Evolutionary conservation across 2,113 vertebrate genomes (phyloP).

Genomic region (Etia nguti): DNA sequence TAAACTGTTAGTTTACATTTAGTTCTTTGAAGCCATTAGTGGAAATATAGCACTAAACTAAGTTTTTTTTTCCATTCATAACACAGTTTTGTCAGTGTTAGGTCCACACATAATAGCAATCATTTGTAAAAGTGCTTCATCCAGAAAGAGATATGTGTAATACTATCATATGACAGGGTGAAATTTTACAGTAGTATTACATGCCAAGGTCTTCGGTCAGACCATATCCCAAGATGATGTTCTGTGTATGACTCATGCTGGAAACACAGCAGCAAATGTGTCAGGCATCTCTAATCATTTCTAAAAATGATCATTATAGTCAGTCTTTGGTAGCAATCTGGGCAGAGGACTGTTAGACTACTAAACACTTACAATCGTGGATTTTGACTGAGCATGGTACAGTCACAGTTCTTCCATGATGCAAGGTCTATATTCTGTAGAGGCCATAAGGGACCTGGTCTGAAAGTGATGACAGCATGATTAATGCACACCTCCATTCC

Average conservation of each 20-base stretch:
- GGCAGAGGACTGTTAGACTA: background rate
- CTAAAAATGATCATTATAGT: background rate
- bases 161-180: background rate
- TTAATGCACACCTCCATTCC: conserved; percentile 53
- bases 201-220: background rate
- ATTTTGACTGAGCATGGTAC: conserved; percentile 9
- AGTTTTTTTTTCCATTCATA: background rate
- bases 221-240: background rate
- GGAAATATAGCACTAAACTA: background rate
- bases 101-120: background rate
- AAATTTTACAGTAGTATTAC: background rate
- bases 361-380: conserved; percentile 5
- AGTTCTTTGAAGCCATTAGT: background rate
- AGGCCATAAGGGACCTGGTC: conserved; percentile 5
- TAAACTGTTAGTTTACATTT: background rate
- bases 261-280: background rate
- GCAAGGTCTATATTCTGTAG: conserved; percentile 1
- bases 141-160: background rate
- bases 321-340: background rate
- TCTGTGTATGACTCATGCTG: background rate
- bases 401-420: conserved; percentile 37
- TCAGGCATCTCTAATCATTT: background rate
- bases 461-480: conserved; percentile 70
- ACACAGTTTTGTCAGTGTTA: background rate
- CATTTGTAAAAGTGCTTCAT: background rate